Base-by-base conservation (phyloP, 2,113 vertebrate genomes). In the Otocyon megalotis region DNA sequence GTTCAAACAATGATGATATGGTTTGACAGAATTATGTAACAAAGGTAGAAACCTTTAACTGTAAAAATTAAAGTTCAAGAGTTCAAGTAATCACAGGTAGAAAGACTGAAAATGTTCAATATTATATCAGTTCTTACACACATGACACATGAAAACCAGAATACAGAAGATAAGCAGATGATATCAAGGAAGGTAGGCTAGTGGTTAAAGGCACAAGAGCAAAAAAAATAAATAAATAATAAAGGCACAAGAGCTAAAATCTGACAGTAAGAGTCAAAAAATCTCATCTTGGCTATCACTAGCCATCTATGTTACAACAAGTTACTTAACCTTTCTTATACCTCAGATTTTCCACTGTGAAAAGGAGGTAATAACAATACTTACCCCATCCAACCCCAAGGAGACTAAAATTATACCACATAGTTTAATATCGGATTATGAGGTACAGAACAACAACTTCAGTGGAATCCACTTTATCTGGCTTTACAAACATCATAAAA, bases 371-470 rank as follows among this genome's bases (percentile, higher is more conserved):
- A 67, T 65, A 85, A 32, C 7, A 93, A 28, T 80, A 95, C 8
- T 69, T 72, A 62, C 2, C 11, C 10, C 6, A 35, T 43, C 43
- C 2, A 9, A 19, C 8, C 79, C 80, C 65, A 30, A 8, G 22
- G 35, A 89, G 30, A 95, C 92, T 37, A 87, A 86, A 92, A 62
- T 60, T 88, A 81, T 35, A 22, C 30, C 32, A 94, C 32, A 84
- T 2, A 79, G 15, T 81, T 81, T 84, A 88, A 30, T 32, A 94
- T 63, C 53, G 3, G 54, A 84, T 53, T 84, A 5, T 77, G 37
- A 97, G 56, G 20, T 63, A 43, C 30, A 88, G 53, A 93, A 88
- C 5, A 83, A 92, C 28, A 76, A 96, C 81, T 85, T 92, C 54
- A 85, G 43, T 90, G 62, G 8, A 91, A 85, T 85, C 26, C 14